Conservation (phyloP, 2,113 vertebrate species). For the Acinonyx jubatus region DNA sequence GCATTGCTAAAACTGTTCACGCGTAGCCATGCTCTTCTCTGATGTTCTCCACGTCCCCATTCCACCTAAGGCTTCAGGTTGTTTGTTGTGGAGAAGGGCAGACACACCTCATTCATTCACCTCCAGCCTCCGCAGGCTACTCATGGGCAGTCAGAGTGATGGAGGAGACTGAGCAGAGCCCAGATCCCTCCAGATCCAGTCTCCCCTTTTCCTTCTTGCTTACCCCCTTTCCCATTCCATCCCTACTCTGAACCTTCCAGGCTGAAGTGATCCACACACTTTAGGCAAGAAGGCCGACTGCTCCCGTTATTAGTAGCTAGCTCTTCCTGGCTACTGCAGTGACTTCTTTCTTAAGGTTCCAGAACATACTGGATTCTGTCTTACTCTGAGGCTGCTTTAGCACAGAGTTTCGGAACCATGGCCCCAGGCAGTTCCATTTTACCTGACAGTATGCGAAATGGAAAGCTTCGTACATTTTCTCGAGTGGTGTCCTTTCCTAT, state of each 20-base stretch:
- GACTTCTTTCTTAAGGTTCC: background rate
- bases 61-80: background rate
- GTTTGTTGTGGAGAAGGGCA: background rate
- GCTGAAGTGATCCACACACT: background rate
- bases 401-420: background rate
- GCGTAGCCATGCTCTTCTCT: background rate
- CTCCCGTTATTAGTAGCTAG: background rate
- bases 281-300: background rate
- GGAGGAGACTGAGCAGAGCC: background rate
- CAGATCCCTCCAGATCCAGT: no score
- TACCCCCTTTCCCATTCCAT: background rate
- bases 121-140: background rate
- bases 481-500: background rate
- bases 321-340: background rate
- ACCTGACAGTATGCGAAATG: background rate
- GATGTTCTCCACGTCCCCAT: background rate
- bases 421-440: background rate
- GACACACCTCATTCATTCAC: background rate
- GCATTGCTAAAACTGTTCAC: background rate
- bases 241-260: background rate
- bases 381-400: background rate
- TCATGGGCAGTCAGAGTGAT: fast-evolving
- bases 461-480: background rate
- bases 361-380: background rate
- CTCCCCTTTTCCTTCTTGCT: background rate